phyloP scores from a whole-genome alignment of 2,888 invertebrate genomes.

The Acronicta psi region DNA sequence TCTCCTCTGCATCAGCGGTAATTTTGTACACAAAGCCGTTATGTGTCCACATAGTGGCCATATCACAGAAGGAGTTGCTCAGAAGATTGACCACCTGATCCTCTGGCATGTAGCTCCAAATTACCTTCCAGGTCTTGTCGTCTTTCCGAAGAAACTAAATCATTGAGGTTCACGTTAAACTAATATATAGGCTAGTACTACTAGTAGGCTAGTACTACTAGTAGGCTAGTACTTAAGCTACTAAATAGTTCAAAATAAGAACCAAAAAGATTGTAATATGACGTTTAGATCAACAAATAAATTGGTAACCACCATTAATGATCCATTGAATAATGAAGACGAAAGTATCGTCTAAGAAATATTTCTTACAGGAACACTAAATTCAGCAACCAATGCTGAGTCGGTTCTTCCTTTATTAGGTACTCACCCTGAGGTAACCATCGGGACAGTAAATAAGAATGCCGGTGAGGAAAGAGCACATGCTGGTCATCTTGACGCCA shows the following conservation, averaged over 20 bases:
- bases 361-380: too few relatives aligned
- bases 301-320: too few relatives aligned
- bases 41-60: constrained; percentile 74
- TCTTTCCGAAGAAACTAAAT: constrained; percentile 76
- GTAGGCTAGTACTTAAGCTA: too few relatives aligned
- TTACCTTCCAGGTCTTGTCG: constrained; percentile 75
- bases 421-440: constrained; percentile 72
- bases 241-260: too few relatives aligned
- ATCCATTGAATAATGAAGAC: too few relatives aligned
- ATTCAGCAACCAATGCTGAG: too few relatives aligned
- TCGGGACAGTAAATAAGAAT: constrained; percentile 82
- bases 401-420: neutral
- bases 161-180: neutral
- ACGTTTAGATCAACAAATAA: too few relatives aligned
- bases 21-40: constrained; percentile 75
- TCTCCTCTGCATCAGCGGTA: constrained; percentile 73
- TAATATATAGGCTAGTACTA: too few relatives aligned
- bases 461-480: constrained; percentile 78
- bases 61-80: constrained; percentile 70
- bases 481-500: constrained; percentile 63
- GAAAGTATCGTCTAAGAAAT: too few relatives aligned
- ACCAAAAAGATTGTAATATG: too few relatives aligned
- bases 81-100: constrained; percentile 71
- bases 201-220: too few relatives aligned
- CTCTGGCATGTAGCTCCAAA: constrained; percentile 64